Evolutionary conservation across 1,140 invertebrate species (phyloP), one percentile per base, ranked within the genome.

Genomic region (Rhagoletis zephyria): DNA sequence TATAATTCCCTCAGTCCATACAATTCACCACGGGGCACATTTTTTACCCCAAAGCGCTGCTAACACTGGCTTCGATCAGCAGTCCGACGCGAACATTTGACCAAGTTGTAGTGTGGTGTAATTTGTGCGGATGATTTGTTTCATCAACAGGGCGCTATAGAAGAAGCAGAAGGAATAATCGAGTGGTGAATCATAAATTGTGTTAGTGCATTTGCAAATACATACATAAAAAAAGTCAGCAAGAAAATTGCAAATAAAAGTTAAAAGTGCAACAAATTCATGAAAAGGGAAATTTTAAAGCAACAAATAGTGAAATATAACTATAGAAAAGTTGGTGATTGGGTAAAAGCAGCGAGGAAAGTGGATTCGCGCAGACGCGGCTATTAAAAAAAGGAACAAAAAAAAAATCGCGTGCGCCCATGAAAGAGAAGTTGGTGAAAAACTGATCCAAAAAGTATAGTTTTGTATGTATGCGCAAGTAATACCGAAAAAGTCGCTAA

Each of bases 131-230:
- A 81, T 30, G 74, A 19, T 48, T 74, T 81, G 48, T 81, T 81
- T 81, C 7, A n/a, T 56, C 5, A 42, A 14, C 61, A 63, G 30
- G 30, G 30, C 30, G 30, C 30, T 30, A 30, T 30, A 30, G 30
- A 30, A 30, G 30, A 30, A 81, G 74, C 74, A 56, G 30, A 30
- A 30, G 30, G 30, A 30, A 30, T 30, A 30, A 56, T 19, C n/a
- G 16, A 81, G n/a, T 81, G 48, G 74, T 81, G 74, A 81, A 81
- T 81, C 74, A 81, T 81, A 81, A 81, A 81, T 81, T 81, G 7
- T 30, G 30, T 30, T 30, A 30, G 30, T 56, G 74, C 48, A 81
- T 81, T 81, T 81, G 16, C 45, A 56, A 30, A 30, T 30, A 30
- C 30, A 30, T 30, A 30, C n/a, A n/a, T n/a, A 30, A 30, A 30